These are phyloP conservation scores for Cheilosia vernalis DNA, from an alignment of 2,888 invertebrate genomes.

Conservation along the genomic window DNA sequence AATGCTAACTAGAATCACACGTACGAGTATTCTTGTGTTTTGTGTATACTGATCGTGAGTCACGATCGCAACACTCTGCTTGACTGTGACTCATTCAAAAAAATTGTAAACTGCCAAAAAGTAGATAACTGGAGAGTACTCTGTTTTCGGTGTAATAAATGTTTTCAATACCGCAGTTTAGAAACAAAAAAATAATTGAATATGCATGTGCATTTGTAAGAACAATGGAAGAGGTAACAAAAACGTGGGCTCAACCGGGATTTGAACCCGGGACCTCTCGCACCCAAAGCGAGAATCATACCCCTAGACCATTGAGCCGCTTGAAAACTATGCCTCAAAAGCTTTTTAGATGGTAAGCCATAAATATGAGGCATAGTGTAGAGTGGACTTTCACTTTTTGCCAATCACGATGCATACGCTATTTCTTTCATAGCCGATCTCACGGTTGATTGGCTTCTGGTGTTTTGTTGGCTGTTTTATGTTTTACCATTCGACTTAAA, in stretches of 20 bases:
- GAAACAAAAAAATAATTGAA: too few relatives aligned
- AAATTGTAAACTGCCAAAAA: too few relatives aligned
- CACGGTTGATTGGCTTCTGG: too few relatives aligned
- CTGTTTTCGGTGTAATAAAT: too few relatives aligned
- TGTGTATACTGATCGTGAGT: too few relatives aligned
- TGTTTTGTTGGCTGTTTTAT: too few relatives aligned
- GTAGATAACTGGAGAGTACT: too few relatives aligned
- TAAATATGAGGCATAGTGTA: background rate
- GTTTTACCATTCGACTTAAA: too few relatives aligned
- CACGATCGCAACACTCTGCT: background rate
- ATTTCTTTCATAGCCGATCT: too few relatives aligned
- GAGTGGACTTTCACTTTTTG: background rate
- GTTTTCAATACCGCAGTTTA: background rate
- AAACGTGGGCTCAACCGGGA: slow-evolving; percentile 85
- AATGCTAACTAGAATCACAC: background rate
- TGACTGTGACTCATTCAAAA: background rate
- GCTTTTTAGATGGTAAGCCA: background rate
- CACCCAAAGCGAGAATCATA: slow-evolving; percentile 87
- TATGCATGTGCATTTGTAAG: too few relatives aligned
- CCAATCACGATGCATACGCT: too few relatives aligned
- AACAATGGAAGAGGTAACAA: slow-evolving; percentile 15
- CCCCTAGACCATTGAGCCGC: slow-evolving; percentile 85
- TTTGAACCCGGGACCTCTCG: slow-evolving; percentile 87
- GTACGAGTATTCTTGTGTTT: background rate
- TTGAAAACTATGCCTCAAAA: slow-evolving; percentile 18